Conservation (phyloP, 2,113 vertebrate genomes). For the Dipodomys ordii region DNA sequence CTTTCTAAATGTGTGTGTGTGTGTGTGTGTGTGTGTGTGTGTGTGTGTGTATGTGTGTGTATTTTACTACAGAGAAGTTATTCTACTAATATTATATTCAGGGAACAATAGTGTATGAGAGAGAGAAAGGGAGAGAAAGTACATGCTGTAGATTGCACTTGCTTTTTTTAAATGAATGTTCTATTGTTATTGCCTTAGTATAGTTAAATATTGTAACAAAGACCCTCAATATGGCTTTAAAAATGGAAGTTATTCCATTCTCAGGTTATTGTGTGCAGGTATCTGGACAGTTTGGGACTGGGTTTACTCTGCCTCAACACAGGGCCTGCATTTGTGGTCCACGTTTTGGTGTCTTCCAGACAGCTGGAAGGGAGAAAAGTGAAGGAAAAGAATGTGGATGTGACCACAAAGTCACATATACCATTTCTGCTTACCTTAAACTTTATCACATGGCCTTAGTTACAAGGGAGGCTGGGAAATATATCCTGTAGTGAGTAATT, state of each 20-base stretch:
- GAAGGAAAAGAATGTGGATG: neutral
- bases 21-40: neutral
- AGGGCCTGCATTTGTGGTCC: neutral
- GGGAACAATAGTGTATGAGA: too few relatives aligned
- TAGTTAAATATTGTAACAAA: neutral
- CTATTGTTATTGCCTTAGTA: neutral
- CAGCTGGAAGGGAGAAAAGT: neutral
- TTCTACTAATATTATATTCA: neutral
- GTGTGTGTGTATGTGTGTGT: neutral
- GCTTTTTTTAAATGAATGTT: neutral
- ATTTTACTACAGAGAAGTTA: neutral
- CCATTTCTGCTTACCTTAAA: neutral
- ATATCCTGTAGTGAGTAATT: neutral
- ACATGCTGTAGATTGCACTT: too few relatives aligned
- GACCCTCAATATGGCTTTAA: neutral
- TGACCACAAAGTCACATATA: neutral
- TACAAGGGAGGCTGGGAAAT: constrained; percentile 2
- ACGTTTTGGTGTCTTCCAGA: neutral
- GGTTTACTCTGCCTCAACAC: neutral
- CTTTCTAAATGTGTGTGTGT: too few relatives aligned
- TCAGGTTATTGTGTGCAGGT: neutral
- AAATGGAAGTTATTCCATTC: neutral
- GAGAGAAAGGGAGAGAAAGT: fast-evolving
- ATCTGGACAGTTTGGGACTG: neutral
- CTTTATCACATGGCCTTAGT: neutral